Evolutionary conservation across 1,140 invertebrate genomes (phyloP).

Genomic region (Diorhabda sublineata): DNA sequence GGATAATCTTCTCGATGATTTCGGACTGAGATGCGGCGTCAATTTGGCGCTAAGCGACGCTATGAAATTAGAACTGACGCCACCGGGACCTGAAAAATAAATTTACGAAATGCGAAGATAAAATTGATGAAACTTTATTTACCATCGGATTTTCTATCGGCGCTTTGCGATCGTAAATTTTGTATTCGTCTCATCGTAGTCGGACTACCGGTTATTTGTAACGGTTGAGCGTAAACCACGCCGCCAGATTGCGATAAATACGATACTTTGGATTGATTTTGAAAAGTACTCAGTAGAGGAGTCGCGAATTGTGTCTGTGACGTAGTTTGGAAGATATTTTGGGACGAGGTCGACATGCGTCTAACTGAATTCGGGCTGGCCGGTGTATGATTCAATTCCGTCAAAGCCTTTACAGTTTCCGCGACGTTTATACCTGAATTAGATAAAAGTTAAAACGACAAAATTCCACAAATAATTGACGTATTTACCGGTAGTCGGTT

Average conservation of each 20-base stretch:
- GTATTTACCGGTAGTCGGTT: slow-evolving; percentile 8
- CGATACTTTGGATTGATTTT: slow-evolving; percentile 48
- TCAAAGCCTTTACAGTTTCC: slow-evolving; percentile 80
- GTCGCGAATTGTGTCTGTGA: slow-evolving; percentile 20
- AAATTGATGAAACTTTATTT: slow-evolving; percentile 22
- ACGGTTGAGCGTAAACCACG: slow-evolving; percentile 53
- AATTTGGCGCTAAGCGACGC: slow-evolving; percentile 69
- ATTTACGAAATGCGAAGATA: not conserved
- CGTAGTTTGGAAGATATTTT: slow-evolving; percentile 35
- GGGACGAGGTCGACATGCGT: slow-evolving; percentile 48
- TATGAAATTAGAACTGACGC: slow-evolving; percentile 61
- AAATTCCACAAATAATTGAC: not conserved
- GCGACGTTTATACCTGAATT: slow-evolving; percentile 62
- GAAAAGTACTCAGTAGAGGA: slow-evolving; percentile 50
- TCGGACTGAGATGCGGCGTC: slow-evolving; percentile 56
- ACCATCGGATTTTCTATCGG: slow-evolving; percentile 53
- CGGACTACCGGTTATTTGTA: slow-evolving; percentile 50
- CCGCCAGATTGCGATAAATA: slow-evolving; percentile 44
- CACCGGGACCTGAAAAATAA: slow-evolving; percentile 45
- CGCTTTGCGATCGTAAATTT: slow-evolving; percentile 52
- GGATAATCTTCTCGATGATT: slow-evolving; percentile 46
- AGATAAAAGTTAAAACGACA: not conserved
- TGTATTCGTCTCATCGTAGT: slow-evolving; percentile 48
- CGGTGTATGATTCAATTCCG: slow-evolving; percentile 79
- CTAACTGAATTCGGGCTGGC: slow-evolving; percentile 75